Evolutionary conservation across 2,888 invertebrate genomes (phyloP), one percentile per base, ranked within the genome.

Genomic region (Mechanitis messenoides): DNA sequence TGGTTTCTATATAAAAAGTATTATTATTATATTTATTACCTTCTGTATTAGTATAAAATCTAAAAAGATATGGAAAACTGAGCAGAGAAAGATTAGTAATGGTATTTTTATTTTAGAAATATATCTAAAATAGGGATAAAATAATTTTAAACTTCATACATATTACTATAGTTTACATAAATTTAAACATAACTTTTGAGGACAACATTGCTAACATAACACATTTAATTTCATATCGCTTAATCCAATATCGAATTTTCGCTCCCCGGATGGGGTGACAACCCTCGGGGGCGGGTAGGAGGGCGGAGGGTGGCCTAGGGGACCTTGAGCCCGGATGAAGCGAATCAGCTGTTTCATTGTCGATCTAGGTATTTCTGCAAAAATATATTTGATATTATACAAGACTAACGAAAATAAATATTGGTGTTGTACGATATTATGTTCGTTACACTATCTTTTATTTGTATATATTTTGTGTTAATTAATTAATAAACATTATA

Each of bases 281-380:
- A 45, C 53, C 33, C 46, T 33, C 11, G 33, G 61, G 53, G 63
- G 31, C 3, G 46, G 61, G 55, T 61, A 3, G 57, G 55, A 42
- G 46, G 57, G 55, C 45, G 58, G 59, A 28, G 33, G 64, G 64
- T 61, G 66, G 64, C 66, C 66, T 64, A 60, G 71, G 74, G 78
- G 85, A 87, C 86, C 87, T 86, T 87, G 85, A 73, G 72, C 72
- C 71, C 70, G 71, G 68, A 69, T 61, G 64, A 50, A 71, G 74
- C 71, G 74, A 80, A 85, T 87, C 87, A 87, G 87, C 87, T 87
- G 87, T 81, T 85, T 73, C 74, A 74, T 74, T 75, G 75, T 75
- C 69, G 64, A 65, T 64, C 61, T 58, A 61, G 65, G 63, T 58
- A 56, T 58, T 62, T 59, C 58, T 46, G 57, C 54, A 57, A 57